Base-by-base conservation (phyloP, 2,113 vertebrate species). In the Hippoglossus stenolepis region DNA sequence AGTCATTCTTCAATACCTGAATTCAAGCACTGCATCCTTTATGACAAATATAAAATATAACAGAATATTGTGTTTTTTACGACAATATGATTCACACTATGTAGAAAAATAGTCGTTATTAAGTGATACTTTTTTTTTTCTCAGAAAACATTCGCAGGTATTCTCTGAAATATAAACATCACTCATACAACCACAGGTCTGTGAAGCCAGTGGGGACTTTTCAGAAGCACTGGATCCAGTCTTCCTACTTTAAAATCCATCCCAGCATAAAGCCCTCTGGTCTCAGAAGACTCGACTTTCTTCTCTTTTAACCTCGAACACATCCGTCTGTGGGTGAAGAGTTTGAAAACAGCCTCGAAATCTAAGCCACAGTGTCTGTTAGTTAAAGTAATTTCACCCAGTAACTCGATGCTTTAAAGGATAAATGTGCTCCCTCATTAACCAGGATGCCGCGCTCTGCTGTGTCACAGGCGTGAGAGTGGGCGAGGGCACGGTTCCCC, bases 161-260 rank as follows among this genome's bases (percentile, higher is more conserved):
- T 68, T 65, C 66, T 28, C 14, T 54, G 51, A 77, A 75, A 62
- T 83, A 75, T 68, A 77, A 83, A 83, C 75, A 85, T 65, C 53
- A 51, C 9, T 54, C 60, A 60, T 71, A 65, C 62, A 75, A n/a
- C 49, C 57, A 3, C 63, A 68, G 68, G 65, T 66, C 73, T 6
- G 21, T 71, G 74, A 81, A 68, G 53, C 64, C 79, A 59, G 73
- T 47, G 23, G 77, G 21, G 75, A 64, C 54, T 68, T 73, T 65
- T 75, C 69, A 81, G 74, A 83, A 67, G 53, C 64, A 56, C 62
- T 74, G 64, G 54, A 82, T 82, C 81, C 77, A 61, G 57, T 76
- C 84, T 88, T 21, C 84, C 83, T 84, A 79, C 84, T 84, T 85
- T 78, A 74, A 88, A 90, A 92, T 90, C 89, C 88, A 89, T 90